Conservation (phyloP, 2,113 vertebrate genomes). For the Cyprinodon tularosa region DNA sequence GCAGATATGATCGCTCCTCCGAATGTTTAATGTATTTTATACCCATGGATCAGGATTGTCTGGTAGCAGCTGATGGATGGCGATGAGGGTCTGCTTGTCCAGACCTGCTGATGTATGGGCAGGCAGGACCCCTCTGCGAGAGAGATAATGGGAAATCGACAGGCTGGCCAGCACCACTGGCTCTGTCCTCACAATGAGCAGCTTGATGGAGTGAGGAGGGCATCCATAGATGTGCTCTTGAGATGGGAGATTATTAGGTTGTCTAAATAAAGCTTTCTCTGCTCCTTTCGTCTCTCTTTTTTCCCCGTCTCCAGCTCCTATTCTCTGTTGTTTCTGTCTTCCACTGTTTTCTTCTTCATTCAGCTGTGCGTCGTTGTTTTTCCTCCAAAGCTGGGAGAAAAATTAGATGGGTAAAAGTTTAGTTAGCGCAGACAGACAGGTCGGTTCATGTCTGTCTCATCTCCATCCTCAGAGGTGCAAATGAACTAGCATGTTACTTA, state of each 20-base stretch:
- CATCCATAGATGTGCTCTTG: constrained; percentile 66
- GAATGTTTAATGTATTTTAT: constrained; percentile 29
- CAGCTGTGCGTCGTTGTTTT: constrained; percentile 11
- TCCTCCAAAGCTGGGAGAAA: constrained; percentile 12
- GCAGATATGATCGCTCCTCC: constrained; percentile 16
- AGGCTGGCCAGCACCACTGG: constrained; percentile 77
- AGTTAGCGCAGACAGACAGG: constrained; percentile 2
- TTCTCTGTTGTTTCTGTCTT: constrained; percentile 36
- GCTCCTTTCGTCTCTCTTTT: constrained; percentile 21
- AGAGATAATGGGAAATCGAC: constrained; percentile 87
- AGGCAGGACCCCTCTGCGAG: constrained; percentile 77
- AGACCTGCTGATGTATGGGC: constrained; percentile 80
- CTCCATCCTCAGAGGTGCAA: constrained; percentile 17
- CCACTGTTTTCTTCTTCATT: constrained; percentile 35
- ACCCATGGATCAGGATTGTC: constrained; percentile 38
- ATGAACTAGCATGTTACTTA: constrained; percentile 22
- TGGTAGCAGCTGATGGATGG: constrained; percentile 63
- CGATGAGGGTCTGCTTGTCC: constrained; percentile 60
- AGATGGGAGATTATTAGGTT: constrained; percentile 78
- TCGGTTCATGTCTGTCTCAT: constrained; percentile 29
- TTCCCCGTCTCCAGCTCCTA: constrained; percentile 28
- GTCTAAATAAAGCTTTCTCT: constrained; percentile 76
- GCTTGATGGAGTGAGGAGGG: constrained; percentile 78
- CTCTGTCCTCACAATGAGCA: constrained; percentile 73
- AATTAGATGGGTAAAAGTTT: constrained; percentile 6